Conservation (phyloP, 1,140 invertebrate genomes). For the Portunus trituberculatus region DNA sequence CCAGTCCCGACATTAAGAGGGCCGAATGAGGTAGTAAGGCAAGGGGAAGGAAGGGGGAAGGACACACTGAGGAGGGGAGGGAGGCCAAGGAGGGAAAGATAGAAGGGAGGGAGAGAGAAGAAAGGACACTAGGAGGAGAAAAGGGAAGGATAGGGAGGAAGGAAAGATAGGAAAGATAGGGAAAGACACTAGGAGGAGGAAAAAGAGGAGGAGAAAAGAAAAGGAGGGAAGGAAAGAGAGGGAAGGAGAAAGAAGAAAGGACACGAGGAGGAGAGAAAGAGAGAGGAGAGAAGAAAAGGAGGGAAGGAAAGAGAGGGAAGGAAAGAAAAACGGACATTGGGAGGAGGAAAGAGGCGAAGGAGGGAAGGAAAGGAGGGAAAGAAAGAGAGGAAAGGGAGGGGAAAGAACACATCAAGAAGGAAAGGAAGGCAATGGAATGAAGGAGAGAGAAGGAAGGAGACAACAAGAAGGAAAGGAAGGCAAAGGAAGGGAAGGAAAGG, state of each 20-base stretch:
- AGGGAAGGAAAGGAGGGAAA: neutral
- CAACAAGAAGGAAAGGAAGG: neutral
- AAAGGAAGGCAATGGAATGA: neutral
- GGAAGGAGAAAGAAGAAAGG: neutral
- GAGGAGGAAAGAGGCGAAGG: neutral
- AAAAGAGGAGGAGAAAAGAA: neutral
- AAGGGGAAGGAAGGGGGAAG: neutral
- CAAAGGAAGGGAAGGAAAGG: neutral
- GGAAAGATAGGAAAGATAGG: neutral
- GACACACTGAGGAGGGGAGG: neutral
- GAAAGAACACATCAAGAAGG: neutral
- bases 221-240: too few relatives aligned
- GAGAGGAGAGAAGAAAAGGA: neutral
- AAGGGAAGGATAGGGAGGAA: too few relatives aligned
- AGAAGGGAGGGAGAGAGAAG: neutral
- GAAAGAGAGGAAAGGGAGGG: neutral
- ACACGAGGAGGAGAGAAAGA: neutral
- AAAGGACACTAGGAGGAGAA: too few relatives aligned
- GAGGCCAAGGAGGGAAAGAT: too few relatives aligned
- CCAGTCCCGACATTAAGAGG: neutral
- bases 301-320: neutral
- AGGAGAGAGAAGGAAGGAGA: neutral
- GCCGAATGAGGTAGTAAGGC: neutral
- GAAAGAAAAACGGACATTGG: neutral
- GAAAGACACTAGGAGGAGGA: too few relatives aligned